These are phyloP conservation scores for Syngnathoides biaculeatus DNA, from an alignment of 2,113 vertebrate genomes.

Conservation along the genomic window DNA sequence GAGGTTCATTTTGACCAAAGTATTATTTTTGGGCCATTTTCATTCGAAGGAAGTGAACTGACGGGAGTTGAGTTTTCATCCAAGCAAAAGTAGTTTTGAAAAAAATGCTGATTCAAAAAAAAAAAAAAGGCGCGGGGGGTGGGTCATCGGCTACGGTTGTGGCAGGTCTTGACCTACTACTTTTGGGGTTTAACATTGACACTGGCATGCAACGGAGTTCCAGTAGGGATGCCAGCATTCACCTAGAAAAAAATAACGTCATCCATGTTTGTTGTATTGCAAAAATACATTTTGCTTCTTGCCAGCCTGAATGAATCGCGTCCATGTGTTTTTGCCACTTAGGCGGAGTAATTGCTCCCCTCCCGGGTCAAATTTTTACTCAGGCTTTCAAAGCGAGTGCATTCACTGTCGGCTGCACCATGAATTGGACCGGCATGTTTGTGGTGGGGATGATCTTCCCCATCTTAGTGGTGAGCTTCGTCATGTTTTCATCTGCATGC, in stretches of 20 bases:
- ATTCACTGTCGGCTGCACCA: slow-evolving; percentile 62
- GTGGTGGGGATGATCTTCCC: slow-evolving; percentile 78
- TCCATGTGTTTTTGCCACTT: slow-evolving; percentile 17
- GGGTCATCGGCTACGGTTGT: no score
- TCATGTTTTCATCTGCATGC: neutral
- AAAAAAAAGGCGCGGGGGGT: no score
- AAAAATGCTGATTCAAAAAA: no score
- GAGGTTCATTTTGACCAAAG: neutral
- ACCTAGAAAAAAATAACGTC: no score
- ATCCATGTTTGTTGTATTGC: no score
- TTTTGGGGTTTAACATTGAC: no score
- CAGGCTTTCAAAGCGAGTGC: slow-evolving; percentile 76
- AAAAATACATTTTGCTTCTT: neutral
- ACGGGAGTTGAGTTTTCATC: neutral
- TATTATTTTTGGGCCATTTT: neutral
- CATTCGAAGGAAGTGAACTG: neutral
- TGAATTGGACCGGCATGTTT: slow-evolving; percentile 77
- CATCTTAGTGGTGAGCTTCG: slow-evolving; percentile 73
- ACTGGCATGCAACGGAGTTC: no score
- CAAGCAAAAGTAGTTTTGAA: neutral
- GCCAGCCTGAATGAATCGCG: neutral
- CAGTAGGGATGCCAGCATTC: no score
- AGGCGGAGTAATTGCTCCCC: slow-evolving; percentile 67
- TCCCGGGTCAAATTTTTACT: slow-evolving; percentile 77
- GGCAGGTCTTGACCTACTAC: no score